Percentiles rank a stretch among this genome's conserved stretches.
Evolutionary conservation across 30 jellyfish, hydroid and myxozoan genomes (phyloP).

Genomic region (Mastigias papua): DNA sequence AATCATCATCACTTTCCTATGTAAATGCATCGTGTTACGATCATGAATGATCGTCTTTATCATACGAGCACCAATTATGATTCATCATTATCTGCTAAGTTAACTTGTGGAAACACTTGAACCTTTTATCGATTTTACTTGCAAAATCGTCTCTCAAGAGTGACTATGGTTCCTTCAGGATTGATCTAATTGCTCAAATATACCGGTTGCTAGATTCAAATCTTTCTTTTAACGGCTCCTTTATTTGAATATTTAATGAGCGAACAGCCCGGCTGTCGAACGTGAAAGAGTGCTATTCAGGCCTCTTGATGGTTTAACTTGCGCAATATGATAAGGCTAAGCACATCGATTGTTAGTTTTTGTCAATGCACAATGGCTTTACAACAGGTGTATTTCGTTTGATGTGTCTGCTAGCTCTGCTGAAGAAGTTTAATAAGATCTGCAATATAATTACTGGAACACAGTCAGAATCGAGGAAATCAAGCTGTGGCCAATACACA

Average conservation of each 20-base stretch:
- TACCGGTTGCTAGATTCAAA: conserved; percentile 2
- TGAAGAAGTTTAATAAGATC: background rate
- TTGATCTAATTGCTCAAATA: conserved; percentile 4
- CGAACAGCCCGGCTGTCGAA: background rate
- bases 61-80: too few relatives aligned
- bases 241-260: conserved; percentile 8
- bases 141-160: background rate
- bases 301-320: background rate
- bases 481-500: too few relatives aligned
- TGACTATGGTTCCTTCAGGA: background rate
- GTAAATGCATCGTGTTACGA: too few relatives aligned
- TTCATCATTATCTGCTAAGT: too few relatives aligned
- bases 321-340: background rate
- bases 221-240: background rate
- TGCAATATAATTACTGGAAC: background rate
- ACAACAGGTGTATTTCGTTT: background rate
- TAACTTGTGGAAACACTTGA: background rate
- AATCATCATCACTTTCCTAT: too few relatives aligned
- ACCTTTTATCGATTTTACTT: background rate
- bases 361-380: background rate
- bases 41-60: too few relatives aligned
- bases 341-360: background rate
- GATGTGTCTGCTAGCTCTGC: background rate
- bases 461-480: background rate
- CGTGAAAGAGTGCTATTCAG: background rate